phyloP scores from a whole-genome alignment of 2,888 invertebrate genomes.

The Sphaerophoria rueppellii region DNA sequence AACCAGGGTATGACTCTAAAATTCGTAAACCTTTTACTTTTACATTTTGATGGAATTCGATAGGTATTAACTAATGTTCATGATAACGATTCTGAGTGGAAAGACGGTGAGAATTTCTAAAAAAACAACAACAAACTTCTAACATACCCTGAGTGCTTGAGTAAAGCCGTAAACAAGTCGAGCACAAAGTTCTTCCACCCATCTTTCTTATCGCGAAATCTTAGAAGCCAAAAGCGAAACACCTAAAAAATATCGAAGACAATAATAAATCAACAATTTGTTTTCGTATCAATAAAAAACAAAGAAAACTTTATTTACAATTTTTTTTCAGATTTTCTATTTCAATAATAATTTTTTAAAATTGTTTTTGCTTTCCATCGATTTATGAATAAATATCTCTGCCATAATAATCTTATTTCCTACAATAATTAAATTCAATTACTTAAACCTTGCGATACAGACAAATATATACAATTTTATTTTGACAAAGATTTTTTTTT shows the following conservation, averaged over 20 bases:
- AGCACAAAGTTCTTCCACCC: no score
- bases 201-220: no score
- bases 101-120: no score
- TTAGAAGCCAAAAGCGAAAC: no score
- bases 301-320: constrained; percentile 70
- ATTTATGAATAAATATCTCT: constrained; percentile 62
- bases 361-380: not conserved
- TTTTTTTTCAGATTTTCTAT: constrained; percentile 39
- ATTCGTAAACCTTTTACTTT: no score
- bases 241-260: constrained; percentile 2
- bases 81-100: no score
- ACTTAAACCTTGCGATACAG: not conserved
- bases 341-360: constrained; percentile 29
- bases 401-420: constrained; percentile 29
- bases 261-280: not conserved
- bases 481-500: constrained; percentile 46
- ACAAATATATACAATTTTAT: constrained; percentile 50
- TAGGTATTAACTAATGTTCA: no score
- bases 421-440: constrained; percentile 25
- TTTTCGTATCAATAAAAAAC: constrained; percentile 63
- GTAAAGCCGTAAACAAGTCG: no score
- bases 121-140: no score
- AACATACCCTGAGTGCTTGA: no score
- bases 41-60: no score
- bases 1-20: no score